Evolutionary conservation across 2,113 vertebrate genomes (phyloP), one percentile per base, ranked within the genome.

Genomic region (Triplophysa dalaica): DNA sequence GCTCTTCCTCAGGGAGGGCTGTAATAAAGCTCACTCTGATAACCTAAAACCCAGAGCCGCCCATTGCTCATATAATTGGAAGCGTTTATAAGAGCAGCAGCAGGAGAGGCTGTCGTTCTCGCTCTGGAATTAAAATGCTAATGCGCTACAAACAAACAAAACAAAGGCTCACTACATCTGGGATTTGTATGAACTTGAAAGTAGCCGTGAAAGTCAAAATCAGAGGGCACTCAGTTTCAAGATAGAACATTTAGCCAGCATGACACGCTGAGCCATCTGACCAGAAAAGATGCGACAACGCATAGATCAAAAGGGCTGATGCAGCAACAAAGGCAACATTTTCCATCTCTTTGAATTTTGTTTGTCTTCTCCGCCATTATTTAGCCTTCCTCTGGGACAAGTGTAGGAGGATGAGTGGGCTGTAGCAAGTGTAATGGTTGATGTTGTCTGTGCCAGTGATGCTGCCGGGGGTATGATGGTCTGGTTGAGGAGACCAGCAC

Each of bases 11-110:
- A 12, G 62, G 78, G 69, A 72, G 48, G 48, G 43, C 16, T 14
- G 12, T 76, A 80, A 83, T 79, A 73, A 41, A 58, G 24, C 62
- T 81, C 38, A 17, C 21, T 45, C 17, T 61, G 58, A 33, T 73
- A 69, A 75, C 75, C 65, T 43, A n/a, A 81, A 84, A 78, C 14
- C 50, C 68, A 61, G 73, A 58, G 54, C 63, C 63, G 45, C 76
- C 70, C 66, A 21, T 68, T 63, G 81, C 61, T 79, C 48, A 54
- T 80, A 24, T 83, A 80, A 83, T 70, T 83, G 70, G 52, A 73
- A 54, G 29, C 26, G 6, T 78, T 78, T 79, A 79, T 68, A 33
- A 54, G 26, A 45, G n/a, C 65, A 68, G 58, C 69, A 38, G 70
- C 43, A 41, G 78, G 43, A 22, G 33, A 43, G 43, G 41, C 17